These are phyloP conservation scores for Labeo calbasu DNA, from an alignment of 2,797 vertebrate species.

Conservation along the genomic window DNA sequence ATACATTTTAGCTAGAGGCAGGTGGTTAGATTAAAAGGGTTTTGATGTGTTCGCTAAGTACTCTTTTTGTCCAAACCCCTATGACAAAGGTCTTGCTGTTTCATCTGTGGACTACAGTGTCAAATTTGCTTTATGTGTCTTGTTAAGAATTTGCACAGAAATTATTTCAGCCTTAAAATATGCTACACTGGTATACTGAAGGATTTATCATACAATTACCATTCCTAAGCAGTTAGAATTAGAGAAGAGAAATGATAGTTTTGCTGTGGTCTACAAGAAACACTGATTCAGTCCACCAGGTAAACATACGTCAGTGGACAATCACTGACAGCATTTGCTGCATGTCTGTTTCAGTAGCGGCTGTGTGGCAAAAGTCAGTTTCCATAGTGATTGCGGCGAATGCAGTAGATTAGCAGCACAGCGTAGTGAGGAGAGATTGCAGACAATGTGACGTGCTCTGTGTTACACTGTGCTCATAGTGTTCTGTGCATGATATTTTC, in stretches of 20 bases:
- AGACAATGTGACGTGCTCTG: slow-evolving; percentile 70
- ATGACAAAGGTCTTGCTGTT: neutral
- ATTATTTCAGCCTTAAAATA: neutral
- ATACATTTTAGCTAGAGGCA: slow-evolving; percentile 68
- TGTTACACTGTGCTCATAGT: slow-evolving; percentile 45
- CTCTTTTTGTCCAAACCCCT: slow-evolving; percentile 58
- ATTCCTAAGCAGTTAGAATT: too few relatives aligned
- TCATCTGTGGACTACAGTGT: neutral
- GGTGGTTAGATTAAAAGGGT: slow-evolving; percentile 68
- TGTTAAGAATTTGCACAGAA: neutral
- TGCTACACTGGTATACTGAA: neutral
- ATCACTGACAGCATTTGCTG: slow-evolving; percentile 60
- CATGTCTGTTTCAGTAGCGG: slow-evolving; percentile 64
- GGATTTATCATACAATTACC: neutral
- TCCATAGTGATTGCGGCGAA: slow-evolving; percentile 83
- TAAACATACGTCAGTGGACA: slow-evolving; percentile 35
- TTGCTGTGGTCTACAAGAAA: neutral
- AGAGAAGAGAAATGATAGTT: neutral
- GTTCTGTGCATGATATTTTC: neutral
- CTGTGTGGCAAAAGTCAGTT: slow-evolving; percentile 78
- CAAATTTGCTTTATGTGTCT: neutral
- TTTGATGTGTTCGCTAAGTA: slow-evolving; percentile 59
- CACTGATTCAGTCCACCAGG: slow-evolving; percentile 6
- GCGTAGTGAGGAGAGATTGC: slow-evolving; percentile 72
- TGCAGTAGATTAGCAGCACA: slow-evolving; percentile 77